phyloP scores from a whole-genome alignment of 2,113 vertebrate genomes.

The Callipepla squamata region DNA sequence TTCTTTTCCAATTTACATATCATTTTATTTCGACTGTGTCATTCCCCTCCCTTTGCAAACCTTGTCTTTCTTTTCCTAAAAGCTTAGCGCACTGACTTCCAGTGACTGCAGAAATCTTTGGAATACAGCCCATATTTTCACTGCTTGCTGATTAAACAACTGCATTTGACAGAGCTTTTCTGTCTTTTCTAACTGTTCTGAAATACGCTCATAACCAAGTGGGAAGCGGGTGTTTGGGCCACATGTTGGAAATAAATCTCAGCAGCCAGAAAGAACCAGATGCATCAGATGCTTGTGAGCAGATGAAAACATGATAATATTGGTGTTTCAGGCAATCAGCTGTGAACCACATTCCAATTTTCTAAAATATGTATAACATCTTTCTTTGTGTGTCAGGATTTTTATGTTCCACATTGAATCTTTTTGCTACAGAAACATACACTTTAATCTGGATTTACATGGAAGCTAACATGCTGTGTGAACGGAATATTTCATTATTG shows the following conservation, averaged over 20 bases:
- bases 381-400: not conserved
- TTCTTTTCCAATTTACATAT: not conserved
- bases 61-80: not conserved
- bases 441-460: not conserved
- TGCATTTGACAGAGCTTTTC: not conserved
- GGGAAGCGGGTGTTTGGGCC: not conserved
- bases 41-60: not conserved
- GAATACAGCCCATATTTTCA: not conserved
- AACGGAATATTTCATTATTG: not conserved
- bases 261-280: not conserved
- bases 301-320: not conserved
- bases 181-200: conserved; percentile 18
- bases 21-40: not conserved
- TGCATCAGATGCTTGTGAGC: not conserved
- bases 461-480: not conserved
- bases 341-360: not conserved
- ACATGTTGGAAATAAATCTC: not conserved
- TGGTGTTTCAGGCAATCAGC: not conserved
- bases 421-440: not conserved
- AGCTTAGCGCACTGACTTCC: not conserved
- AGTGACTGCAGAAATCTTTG: not conserved
- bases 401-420: not conserved
- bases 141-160: conserved; percentile 15
- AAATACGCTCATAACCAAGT: not conserved
- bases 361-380: not conserved